These are phyloP conservation scores for Parauchenoglanis punctatus DNA, from an alignment of 2,797 vertebrate species.

Conservation along the genomic window DNA sequence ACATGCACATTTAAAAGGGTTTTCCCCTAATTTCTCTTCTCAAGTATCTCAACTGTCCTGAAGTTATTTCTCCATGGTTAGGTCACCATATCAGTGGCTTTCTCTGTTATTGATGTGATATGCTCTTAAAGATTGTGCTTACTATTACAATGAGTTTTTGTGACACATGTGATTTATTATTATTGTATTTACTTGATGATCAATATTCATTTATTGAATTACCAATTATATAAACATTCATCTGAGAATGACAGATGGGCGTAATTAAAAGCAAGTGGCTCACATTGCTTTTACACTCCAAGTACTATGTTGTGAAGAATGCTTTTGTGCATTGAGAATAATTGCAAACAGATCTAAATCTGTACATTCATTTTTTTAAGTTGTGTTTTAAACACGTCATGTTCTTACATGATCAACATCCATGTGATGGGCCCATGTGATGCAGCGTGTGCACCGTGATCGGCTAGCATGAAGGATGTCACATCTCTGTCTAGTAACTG, in stretches of 20 bases:
- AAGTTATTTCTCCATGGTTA: neutral
- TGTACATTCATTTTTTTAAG: neutral
- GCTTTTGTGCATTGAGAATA: conserved; percentile 42
- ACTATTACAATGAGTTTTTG: neutral
- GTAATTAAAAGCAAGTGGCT: conserved; percentile 48
- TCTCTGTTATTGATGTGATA: neutral
- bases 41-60: neutral
- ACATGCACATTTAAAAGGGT: neutral
- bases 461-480: conserved; percentile 7
- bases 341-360: conserved; percentile 44
- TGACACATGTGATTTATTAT: conserved; percentile 36
- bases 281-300: conserved; percentile 32
- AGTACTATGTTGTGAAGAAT: conserved; percentile 31
- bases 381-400: neutral
- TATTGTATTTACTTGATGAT: conserved; percentile 40
- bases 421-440: neutral
- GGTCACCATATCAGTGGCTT: neutral
- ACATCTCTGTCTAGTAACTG: conserved; percentile 11
- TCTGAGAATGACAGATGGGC: conserved; percentile 32
- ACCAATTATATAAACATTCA: conserved; percentile 41
- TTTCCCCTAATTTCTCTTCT: neutral
- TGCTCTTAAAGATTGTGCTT: neutral
- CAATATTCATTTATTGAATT: conserved; percentile 30
- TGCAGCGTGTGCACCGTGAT: neutral
- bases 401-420: conserved; percentile 5